phyloP scores from a whole-genome alignment of 2,888 invertebrate species.

The Coelopa pilipes region DNA sequence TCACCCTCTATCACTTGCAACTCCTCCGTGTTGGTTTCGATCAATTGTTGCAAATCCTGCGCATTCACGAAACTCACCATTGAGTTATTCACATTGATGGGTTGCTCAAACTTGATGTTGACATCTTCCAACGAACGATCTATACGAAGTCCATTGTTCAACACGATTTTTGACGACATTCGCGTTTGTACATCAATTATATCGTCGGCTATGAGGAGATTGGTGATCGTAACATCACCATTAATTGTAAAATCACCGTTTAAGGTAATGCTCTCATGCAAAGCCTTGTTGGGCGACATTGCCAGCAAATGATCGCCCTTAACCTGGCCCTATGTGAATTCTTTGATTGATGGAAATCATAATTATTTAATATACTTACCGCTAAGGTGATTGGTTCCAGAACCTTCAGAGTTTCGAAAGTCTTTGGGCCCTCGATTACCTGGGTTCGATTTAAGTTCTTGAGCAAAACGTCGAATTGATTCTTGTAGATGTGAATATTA shows the following conservation, averaged over 20 bases:
- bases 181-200: conserved; percentile 49
- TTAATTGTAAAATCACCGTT: conserved; percentile 66
- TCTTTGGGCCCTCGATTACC: conserved; percentile 66
- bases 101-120: conserved; percentile 54
- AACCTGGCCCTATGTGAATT: conserved; percentile 64
- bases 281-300: conserved; percentile 67
- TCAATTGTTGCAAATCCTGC: conserved; percentile 64
- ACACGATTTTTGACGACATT: conserved; percentile 45
- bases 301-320: conserved; percentile 64
- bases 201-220: conserved; percentile 60
- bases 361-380: no score
- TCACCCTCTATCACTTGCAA: conserved; percentile 67
- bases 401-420: conserved; percentile 66
- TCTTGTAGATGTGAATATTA: conserved; percentile 66
- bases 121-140: conserved; percentile 52
- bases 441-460: conserved; percentile 65
- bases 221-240: conserved; percentile 68
- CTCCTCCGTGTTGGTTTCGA: conserved; percentile 64
- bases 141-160: conserved; percentile 53
- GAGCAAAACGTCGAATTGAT: conserved; percentile 67
- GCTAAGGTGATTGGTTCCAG: conserved; percentile 65
- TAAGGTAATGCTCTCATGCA: conserved; percentile 66
- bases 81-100: conserved; percentile 60
- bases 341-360: no score
- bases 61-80: conserved; percentile 67